Base-by-base conservation (phyloP, 2,888 invertebrate genomes). In the Protodeltote pygarga region DNA sequence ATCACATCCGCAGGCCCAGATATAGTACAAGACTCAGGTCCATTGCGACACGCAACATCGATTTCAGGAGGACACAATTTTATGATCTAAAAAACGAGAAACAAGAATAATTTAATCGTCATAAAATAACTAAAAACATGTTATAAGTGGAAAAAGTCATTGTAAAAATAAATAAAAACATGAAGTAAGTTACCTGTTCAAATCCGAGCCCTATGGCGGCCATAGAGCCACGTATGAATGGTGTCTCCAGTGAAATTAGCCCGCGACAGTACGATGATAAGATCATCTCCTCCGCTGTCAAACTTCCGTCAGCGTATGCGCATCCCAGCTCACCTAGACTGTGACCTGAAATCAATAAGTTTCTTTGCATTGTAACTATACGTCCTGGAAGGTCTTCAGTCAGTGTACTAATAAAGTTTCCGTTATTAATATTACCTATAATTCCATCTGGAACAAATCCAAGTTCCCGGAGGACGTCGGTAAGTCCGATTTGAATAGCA, bases 271-370 rank as follows among this genome's bases (percentile, higher is more conserved):
- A 97, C 0, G 98, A 95, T 3, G 95, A 93, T 10, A 97, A 81
- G 31, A 98, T 95, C 90, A 96, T 96, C 85, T 98, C 96, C 73
- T 97, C 96, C 0, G 95, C 94, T 0, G 97, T 96, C 46, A 98
- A 93, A 58, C 97, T 96, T 0, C 97, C 97, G 80, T 99, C 99
- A 1, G 97, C 98, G 81, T 99, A 99, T 0, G 97, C 98, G 80
- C 98, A 98, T 0, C 97, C 98, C 15, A 98, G 89, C 82, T 99
- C 99, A 14, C 99, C 99, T 0, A 97, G 96, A 13, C 98, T 98
- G 81, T 98, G 98, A 0, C 99, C 98, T 92, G 42, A 3, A 15
- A 31, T n/a, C 14, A 10, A 9, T 0, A 0, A 14, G n/a, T 10
- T 8, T 13, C 3, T 8, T 8, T 3, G 3, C 14, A 4, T 3